Percentiles rank a stretch among this genome's conserved stretches.
phyloP scores from a whole-genome alignment of 2,888 invertebrate genomes.

The Caenorhabditis virilis region DNA sequence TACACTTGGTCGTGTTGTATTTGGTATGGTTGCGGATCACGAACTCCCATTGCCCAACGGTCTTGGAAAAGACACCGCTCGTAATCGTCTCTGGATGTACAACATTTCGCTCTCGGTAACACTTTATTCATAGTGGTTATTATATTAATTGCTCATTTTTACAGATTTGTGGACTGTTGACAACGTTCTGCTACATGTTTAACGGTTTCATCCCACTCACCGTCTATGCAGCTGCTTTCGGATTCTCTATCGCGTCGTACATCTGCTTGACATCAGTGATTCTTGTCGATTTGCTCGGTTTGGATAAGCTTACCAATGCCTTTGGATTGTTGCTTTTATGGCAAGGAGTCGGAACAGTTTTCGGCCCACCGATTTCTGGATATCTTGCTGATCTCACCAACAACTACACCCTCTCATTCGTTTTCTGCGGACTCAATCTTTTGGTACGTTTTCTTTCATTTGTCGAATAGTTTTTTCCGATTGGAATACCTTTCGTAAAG shows the following conservation, averaged over 20 bases:
- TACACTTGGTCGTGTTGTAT: slow-evolving; percentile 83
- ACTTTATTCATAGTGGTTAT: neutral
- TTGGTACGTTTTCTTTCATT: slow-evolving; percentile 42
- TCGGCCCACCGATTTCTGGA: slow-evolving; percentile 81
- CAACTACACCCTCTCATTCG: slow-evolving; percentile 86
- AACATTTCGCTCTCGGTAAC: slow-evolving; percentile 81
- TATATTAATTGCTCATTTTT: slow-evolving; percentile 4
- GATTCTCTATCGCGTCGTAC: slow-evolving; percentile 73
- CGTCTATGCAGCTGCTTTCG: slow-evolving; percentile 78
- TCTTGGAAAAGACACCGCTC: slow-evolving; percentile 76
- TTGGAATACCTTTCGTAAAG: no score
- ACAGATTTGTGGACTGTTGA: slow-evolving; percentile 84
- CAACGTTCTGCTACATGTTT: slow-evolving; percentile 81
- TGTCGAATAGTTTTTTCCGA: neutral
- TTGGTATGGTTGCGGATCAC: slow-evolving; percentile 76
- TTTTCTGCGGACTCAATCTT: slow-evolving; percentile 78
- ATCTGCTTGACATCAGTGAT: slow-evolving; percentile 97
- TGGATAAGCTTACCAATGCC: slow-evolving; percentile 93
- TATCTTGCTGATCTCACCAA: slow-evolving; percentile 79
- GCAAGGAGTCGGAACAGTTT: slow-evolving; percentile 85
- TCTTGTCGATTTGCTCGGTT: slow-evolving; percentile 89
- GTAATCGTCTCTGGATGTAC: slow-evolving; percentile 88
- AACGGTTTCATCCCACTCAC: slow-evolving; percentile 78
- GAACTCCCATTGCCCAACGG: slow-evolving; percentile 73
- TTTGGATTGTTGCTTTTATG: slow-evolving; percentile 94